phyloP scores from a whole-genome alignment of 2,888 invertebrate species.

The Drosophila imparisetae region DNA sequence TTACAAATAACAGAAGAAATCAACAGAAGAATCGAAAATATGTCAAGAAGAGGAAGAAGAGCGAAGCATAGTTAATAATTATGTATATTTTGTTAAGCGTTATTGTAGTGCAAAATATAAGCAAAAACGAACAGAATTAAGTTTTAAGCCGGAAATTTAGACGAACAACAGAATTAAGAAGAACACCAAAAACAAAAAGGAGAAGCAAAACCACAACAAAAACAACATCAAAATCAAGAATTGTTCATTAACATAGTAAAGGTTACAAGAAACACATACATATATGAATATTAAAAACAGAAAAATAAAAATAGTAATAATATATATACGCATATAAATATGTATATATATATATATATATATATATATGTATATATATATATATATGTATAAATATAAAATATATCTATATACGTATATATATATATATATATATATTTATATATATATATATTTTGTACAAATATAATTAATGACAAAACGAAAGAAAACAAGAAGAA shows the following conservation, averaged over 20 bases:
- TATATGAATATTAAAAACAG: conserved; percentile 30
- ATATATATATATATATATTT: conserved; percentile 12
- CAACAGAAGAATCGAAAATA: conserved; percentile 2
- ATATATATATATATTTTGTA: conserved; percentile 76
- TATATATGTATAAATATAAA: no score
- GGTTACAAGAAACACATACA: conserved; percentile 22
- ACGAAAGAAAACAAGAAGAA: conserved; percentile 31
- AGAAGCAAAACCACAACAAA: conserved; percentile 12
- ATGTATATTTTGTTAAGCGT: conserved; percentile 82
- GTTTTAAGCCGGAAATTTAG: conserved; percentile 59
- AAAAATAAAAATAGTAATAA: not conserved
- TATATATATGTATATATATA: no score
- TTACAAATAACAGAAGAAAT: conserved; percentile 31
- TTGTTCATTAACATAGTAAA: conserved; percentile 69
- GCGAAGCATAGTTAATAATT: conserved; percentile 61
- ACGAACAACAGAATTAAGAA: conserved; percentile 26
- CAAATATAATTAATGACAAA: conserved; percentile 70
- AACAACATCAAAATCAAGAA: conserved; percentile 35
- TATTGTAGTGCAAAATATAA: conserved; percentile 68
- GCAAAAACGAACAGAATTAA: conserved; percentile 59
- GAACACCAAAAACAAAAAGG: conserved; percentile 6
- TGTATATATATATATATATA: conserved; percentile 23
- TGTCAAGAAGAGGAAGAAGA: conserved; percentile 4
- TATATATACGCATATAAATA: conserved; percentile 20
- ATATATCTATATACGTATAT: no score